These are phyloP conservation scores for Cryptocheilus praepositus DNA, from an alignment of 2,888 invertebrate species.

Conservation along the genomic window DNA sequence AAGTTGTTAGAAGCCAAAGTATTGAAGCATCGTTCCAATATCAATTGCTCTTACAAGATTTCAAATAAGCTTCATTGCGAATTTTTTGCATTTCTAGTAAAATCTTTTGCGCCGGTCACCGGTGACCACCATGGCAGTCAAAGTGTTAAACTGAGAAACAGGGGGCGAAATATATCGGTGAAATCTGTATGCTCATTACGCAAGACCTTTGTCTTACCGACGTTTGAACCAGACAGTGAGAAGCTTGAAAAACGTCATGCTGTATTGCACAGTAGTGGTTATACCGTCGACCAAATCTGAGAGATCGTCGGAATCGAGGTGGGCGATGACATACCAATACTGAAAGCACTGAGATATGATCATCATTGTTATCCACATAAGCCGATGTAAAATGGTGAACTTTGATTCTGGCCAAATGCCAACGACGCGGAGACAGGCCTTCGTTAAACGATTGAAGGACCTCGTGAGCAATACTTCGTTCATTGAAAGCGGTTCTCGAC, in stretches of 20 bases:
- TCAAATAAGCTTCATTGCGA: no score
- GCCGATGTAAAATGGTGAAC: neutral
- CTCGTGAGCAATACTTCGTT: neutral
- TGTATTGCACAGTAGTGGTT: neutral
- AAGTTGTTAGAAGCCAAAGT: no score
- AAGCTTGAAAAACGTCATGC: constrained; percentile 11
- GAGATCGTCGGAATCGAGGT: neutral
- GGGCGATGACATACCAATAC: constrained; percentile 2
- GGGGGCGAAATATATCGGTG: no score
- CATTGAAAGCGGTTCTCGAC: no score
- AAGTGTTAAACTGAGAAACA: no score
- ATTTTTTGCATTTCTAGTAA: no score
- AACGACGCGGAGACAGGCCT: constrained; percentile 5
- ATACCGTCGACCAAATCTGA: constrained; percentile 9
- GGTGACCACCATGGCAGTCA: no score
- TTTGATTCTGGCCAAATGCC: constrained; percentile 11
- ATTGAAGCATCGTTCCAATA: no score
- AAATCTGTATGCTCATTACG: no score
- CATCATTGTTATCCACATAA: neutral
- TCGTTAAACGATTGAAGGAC: neutral
- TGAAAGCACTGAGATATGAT: neutral
- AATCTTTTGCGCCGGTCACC: no score
- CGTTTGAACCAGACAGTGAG: constrained; percentile 14
- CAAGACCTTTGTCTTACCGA: constrained; percentile 24
- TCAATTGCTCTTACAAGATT: no score